Evolutionary conservation across 2,888 invertebrate genomes (phyloP), one percentile per base, ranked within the genome.

Genomic region (Cotesia congregata): DNA sequence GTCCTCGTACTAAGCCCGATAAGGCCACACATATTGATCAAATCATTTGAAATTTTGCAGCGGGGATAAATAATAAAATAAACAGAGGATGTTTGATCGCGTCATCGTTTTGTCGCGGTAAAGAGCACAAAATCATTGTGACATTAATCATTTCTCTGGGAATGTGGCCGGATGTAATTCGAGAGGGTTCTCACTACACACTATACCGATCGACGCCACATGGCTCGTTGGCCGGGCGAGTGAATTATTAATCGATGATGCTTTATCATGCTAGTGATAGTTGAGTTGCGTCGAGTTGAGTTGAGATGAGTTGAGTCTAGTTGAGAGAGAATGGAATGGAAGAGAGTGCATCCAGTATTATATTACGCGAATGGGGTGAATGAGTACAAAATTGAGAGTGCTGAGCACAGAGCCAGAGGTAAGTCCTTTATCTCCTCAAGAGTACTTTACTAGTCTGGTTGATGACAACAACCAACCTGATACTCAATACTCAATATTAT

Each of bases 221-320:
- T 77, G 74, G 74, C 61, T 77, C 74, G 74, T 74, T 74, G 77
- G 74, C 70, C 65, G 62, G 68, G 59, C 65, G 77, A 74, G 70
- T 77, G 77, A 77, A 77, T 77, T 77, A 77, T 77, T 74, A 71
- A 77, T 74, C 77, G 74, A 77, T 77, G 74, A 74, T 41, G 74
- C 77, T 77, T 77, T 67, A 77, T 77, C 74, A 77, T 77, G 73
- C 59, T 67, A 73, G 30, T 73, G 73, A 72, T 72, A 38, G 62
- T 38, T 15, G 72, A 50, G 61, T 50, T 50, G 50, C 7, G 50
- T 50, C 9, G 50, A 50, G 50, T 50, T 50, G 41, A 41, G 41
- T 41, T 41, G 50, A 41, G 41, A 7, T 41, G 50, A 50, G 50
- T 50, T 50, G 50, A 50, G 50, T 41, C 9, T 7, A 50, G 50